Base-by-base conservation (phyloP, 2,113 vertebrate genomes). In the Melanocharis versteri region DNA sequence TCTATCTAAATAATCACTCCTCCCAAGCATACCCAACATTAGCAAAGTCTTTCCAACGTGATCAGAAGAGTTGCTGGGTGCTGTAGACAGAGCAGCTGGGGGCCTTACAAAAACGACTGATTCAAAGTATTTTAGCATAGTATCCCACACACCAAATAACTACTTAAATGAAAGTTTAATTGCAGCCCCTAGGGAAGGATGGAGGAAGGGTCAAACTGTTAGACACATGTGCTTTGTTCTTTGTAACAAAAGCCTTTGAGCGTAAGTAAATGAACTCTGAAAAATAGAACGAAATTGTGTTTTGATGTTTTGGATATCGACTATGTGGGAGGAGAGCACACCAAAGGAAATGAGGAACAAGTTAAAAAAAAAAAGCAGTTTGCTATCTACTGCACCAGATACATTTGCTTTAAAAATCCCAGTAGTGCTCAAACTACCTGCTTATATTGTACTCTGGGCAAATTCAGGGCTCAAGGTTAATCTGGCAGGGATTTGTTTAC, bases 111-210 rank as follows among this genome's bases (percentile, higher is more conserved):
- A 96, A 97, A 73, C 7, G 72, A 95, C 70, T 27, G 79, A 90
- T 94, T 93, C 89, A 69, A 90, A 96, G 70, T 93, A 64, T 96
- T 92, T 91, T 90, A 95, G 56, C 62, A 57, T 71, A 94, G 91
- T 94, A 94, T 81, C 73, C 93, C 89, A 61, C 69, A 86, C 89
- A 91, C 91, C 77, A 96, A 96, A 95, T 94, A 72, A 91, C 66
- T 96, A 87, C 83, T 96, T 95, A 94, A 96, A 95, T 91, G 87
- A 84, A 94, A 97, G 65, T 95, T 96, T 96, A 97, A 96, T 95
- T 97, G 91, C 94, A 95, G 83, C 62, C 92, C 91, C 81, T 87
- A 86, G 82, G 85, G 87, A 96, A 96, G 79, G 81, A 86, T 89
- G 83, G 85, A 96, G 78, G 69, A 96, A 95, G 87, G 87, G 92